Evolutionary conservation across 2,888 invertebrate genomes (phyloP), one percentile per base, ranked within the genome.

Genomic region (Eupithecia dodoneata): DNA sequence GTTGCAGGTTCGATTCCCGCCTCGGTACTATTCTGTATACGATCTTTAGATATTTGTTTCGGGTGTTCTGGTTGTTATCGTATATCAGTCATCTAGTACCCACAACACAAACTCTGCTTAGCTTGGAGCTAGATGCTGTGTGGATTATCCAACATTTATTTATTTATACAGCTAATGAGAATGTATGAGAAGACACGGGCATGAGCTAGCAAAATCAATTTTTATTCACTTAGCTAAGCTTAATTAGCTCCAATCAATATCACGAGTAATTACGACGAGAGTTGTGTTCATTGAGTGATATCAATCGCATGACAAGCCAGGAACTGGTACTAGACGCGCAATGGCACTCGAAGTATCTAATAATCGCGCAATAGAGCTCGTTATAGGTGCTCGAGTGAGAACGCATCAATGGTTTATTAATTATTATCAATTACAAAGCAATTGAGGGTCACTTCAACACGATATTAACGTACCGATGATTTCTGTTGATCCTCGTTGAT

Each of bases 361-460:
- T 63, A 63, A 63, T 63, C 30, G 12, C 30, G 30, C 63, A 30
- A 30, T 63, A 63, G 18, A 63, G 63, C 10, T 63, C 4, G 63
- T 30, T 30, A 4, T 63, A 63, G 63, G 63, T 63, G 63, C 30
- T 63, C 12, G 63, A 30, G 63, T 63, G 63, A 30, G 30, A 63
- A 63, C 63, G 63, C 18, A 63, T 63, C 63, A 63, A 30, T 63
- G 63, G 63, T 63, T 63, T 63, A 63, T 63, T 63, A 47, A 47
- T 7, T 47, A 30, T 30, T 30, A n/a, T n/a, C n/a, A 63, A 63
- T 63, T 63, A 63, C 30, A 63, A 63, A 30, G 30, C 63, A 63
- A 63, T 63, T 63, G 30, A 3, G 63, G 30, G 63, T 63, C 30
- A 63, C 63, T 63, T 63, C 18, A 63, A 63, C 30, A 30, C 63